Evolutionary conservation across 2,888 invertebrate species (phyloP).

Genomic region (Ommatoiulus sabulosus): DNA sequence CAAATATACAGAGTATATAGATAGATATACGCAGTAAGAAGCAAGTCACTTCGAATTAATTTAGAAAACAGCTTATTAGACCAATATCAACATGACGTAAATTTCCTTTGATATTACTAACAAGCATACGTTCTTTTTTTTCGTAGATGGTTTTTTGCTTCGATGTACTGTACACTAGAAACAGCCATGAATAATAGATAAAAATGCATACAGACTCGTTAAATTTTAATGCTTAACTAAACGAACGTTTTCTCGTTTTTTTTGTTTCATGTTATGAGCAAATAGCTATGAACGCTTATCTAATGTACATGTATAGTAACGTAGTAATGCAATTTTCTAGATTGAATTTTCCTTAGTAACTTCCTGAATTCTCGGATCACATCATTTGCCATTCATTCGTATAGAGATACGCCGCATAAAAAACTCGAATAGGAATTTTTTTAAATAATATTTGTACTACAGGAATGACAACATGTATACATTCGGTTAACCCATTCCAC

Average conservation of each 20-base stretch:
- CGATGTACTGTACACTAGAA: neutral
- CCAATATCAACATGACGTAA: neutral
- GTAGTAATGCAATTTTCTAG: neutral
- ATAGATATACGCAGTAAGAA: neutral
- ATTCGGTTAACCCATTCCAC: no score
- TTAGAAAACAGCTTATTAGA: neutral
- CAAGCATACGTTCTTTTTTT: neutral
- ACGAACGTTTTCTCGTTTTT: neutral
- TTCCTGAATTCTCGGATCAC: neutral
- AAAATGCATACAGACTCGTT: slow-evolving; percentile 26
- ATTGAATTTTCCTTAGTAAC: neutral
- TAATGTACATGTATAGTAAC: neutral
- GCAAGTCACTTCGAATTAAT: neutral
- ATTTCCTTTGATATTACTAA: neutral
- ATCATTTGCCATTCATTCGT: no score
- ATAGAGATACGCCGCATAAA: no score
- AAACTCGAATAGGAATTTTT: no score
- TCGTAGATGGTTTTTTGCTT: neutral
- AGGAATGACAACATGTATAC: no score
- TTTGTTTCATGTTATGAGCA: neutral
- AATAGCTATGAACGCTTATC: neutral
- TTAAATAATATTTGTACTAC: no score
- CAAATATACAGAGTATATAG: no score
- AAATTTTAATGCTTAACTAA: neutral
- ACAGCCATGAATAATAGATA: neutral